Percentiles rank a stretch among this genome's conserved stretches.
Evolutionary conservation across 2,888 invertebrate species (phyloP).

Genomic region (Athetis lepigone): DNA sequence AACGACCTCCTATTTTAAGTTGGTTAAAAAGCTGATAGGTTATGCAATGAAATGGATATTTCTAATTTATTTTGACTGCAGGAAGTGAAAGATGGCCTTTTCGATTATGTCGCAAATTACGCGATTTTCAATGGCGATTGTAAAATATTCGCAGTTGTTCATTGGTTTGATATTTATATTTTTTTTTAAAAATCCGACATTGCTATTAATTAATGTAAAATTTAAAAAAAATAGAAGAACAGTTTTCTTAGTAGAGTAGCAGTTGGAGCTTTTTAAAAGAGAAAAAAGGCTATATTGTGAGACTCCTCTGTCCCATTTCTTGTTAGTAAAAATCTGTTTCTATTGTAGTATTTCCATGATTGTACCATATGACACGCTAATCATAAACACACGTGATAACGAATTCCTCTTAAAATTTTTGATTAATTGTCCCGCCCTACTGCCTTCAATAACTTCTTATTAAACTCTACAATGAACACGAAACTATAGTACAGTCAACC

Average conservation of each 20-base stretch:
- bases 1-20: too few relatives aligned
- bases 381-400: slow-evolving; percentile 33
- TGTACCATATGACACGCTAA: background rate
- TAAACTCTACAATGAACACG: slow-evolving; percentile 36
- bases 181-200: too few relatives aligned
- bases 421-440: slow-evolving; percentile 58
- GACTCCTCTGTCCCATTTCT: too few relatives aligned
- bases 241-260: too few relatives aligned
- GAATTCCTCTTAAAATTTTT: slow-evolving; percentile 44
- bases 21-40: too few relatives aligned
- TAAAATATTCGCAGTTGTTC: background rate
- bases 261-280: too few relatives aligned
- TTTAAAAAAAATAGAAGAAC: too few relatives aligned
- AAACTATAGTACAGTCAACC: slow-evolving; percentile 27
- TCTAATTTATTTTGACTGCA: background rate
- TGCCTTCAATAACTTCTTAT: slow-evolving; percentile 52
- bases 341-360: too few relatives aligned
- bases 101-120: background rate
- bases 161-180: background rate
- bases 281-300: too few relatives aligned
- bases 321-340: too few relatives aligned
- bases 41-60: too few relatives aligned
- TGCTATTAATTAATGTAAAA: too few relatives aligned
- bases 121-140: background rate
- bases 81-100: background rate